phyloP scores from a whole-genome alignment of 2,797 vertebrate species.

The Ctenosaura bakeri region DNA sequence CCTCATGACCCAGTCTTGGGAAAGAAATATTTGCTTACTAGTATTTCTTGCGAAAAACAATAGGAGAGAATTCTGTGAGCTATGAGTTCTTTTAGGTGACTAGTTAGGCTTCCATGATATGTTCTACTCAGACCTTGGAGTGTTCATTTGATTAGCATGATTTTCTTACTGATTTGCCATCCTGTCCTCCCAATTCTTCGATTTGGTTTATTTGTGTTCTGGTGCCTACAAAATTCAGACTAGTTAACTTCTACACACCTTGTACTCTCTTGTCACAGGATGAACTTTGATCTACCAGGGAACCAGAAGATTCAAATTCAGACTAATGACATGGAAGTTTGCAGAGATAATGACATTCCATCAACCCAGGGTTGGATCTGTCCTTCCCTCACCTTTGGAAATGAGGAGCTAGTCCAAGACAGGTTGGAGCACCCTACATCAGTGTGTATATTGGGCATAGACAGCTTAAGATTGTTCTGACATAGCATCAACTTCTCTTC shows the following conservation, averaged over 20 bases:
- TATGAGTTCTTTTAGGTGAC: slow-evolving; percentile 46
- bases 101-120: slow-evolving; percentile 27
- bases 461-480: no score
- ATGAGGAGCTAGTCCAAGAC: no score
- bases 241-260: neutral
- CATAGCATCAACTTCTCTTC: no score
- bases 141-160: neutral
- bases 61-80: slow-evolving; percentile 67
- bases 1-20: slow-evolving; percentile 58
- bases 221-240: slow-evolving; percentile 13
- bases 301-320: neutral
- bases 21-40: slow-evolving; percentile 74
- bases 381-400: no score
- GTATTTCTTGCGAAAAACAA: slow-evolving; percentile 61
- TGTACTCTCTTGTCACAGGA: neutral
- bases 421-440: no score
- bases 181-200: neutral
- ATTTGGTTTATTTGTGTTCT: slow-evolving; percentile 23
- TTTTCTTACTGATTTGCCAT: slow-evolving; percentile 23
- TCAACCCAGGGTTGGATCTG: no score
- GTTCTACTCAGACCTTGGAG: slow-evolving; percentile 47
- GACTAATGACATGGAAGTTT: neutral
- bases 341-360: neutral
- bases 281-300: neutral
- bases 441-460: no score